Evolutionary conservation across 2,113 vertebrate species (phyloP).

Genomic region (Tyto alba): DNA sequence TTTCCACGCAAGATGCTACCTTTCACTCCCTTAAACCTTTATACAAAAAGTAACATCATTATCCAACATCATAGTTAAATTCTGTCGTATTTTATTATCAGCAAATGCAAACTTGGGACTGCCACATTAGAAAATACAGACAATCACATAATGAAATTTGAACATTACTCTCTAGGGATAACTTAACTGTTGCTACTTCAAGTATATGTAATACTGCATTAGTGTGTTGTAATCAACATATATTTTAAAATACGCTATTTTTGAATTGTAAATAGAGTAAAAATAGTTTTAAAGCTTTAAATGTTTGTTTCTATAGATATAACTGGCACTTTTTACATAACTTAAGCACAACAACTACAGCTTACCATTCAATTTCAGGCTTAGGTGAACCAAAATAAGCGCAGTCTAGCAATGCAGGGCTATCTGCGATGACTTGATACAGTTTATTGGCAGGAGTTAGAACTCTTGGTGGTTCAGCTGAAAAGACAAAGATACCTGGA

Average conservation of each 20-base stretch:
- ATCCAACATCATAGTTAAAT: background rate
- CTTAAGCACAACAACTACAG: background rate
- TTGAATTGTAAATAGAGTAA: background rate
- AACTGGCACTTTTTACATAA: background rate
- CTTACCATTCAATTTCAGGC: slow-evolving; percentile 90
- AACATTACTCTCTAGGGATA: background rate
- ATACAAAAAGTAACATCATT: slow-evolving; percentile 22
- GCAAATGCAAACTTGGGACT: background rate
- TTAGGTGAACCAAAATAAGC: slow-evolving; percentile 91
- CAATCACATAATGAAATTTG: background rate
- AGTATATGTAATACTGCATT: background rate
- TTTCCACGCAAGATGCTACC: slow-evolving; percentile 82
- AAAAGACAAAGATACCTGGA: slow-evolving; percentile 39
- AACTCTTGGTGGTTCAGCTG: slow-evolving; percentile 92
- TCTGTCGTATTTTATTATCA: background rate
- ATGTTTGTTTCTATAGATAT: background rate
- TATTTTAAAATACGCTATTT: background rate
- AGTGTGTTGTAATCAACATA: fast-evolving
- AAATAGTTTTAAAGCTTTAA: background rate
- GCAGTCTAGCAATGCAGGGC: slow-evolving; percentile 83
- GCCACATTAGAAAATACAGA: background rate
- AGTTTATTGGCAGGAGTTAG: slow-evolving; percentile 81
- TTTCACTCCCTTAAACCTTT: slow-evolving; percentile 89
- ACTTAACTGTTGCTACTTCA: background rate
- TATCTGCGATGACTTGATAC: slow-evolving; percentile 89